Evolutionary conservation across 2,888 invertebrate species (phyloP).

Genomic region (Rutpela maculata): DNA sequence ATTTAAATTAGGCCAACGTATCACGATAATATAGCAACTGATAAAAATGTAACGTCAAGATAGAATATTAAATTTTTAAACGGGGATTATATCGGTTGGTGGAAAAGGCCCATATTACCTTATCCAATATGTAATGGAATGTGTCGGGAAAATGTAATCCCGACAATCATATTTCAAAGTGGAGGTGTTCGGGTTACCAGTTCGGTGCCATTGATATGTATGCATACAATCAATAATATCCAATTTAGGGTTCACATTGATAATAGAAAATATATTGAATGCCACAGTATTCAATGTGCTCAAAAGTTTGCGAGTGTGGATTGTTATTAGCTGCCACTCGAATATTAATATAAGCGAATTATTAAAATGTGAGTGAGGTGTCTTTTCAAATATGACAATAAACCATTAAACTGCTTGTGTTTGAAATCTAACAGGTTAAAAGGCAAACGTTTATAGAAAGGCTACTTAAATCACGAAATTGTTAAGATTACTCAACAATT

Average conservation of each 20-base stretch:
- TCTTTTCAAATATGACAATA: not conserved
- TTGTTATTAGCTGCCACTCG: not conserved
- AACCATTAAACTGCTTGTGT: not conserved
- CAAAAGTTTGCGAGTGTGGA: conserved; percentile 1
- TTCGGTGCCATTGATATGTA: conserved; percentile 28
- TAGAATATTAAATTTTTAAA: not conserved
- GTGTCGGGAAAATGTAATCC: conserved; percentile 26
- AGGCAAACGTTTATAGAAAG: too few relatives aligned
- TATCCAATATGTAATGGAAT: conserved; percentile 22
- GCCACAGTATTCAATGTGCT: not conserved
- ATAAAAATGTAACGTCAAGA: not conserved
- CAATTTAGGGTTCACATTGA: conserved; percentile 29
- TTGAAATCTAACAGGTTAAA: not conserved
- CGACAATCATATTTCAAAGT: conserved; percentile 34
- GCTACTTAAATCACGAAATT: too few relatives aligned
- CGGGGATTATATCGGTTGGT: not conserved
- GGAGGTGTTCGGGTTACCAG: conserved; percentile 28
- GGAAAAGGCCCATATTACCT: conserved; percentile 4
- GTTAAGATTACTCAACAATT: too few relatives aligned
- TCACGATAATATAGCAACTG: not conserved
- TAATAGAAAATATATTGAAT: conserved; percentile 27
- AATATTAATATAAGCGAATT: not conserved
- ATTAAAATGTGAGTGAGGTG: not conserved
- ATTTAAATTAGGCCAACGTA: not conserved
- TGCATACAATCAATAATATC: conserved; percentile 28